These are phyloP conservation scores for Allobates femoralis DNA, from an alignment of 2,797 vertebrate species.

Conservation along the genomic window DNA sequence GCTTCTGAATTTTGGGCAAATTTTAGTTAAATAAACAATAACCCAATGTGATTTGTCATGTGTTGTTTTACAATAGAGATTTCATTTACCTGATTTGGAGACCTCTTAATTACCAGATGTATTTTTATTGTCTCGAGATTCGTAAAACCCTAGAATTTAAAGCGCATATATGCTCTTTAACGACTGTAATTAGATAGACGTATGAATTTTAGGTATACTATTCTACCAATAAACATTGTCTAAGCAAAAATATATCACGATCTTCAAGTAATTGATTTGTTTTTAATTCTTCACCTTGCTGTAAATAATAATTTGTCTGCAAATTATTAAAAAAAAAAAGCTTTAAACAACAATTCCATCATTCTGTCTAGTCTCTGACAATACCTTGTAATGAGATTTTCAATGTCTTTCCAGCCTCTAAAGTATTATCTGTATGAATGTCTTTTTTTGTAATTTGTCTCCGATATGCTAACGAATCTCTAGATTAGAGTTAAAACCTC, in stretches of 20 bases:
- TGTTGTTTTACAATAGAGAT: too few relatives aligned
- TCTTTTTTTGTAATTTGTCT: constrained; percentile 33
- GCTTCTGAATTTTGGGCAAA: too few relatives aligned
- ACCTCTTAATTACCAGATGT: too few relatives aligned
- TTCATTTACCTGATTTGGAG: too few relatives aligned
- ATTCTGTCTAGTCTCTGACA: background rate
- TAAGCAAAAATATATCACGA: background rate
- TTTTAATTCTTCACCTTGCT: background rate
- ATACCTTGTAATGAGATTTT: constrained; percentile 10
- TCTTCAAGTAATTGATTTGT: background rate
- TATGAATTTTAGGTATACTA: too few relatives aligned
- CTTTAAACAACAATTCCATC: constrained; percentile 5
- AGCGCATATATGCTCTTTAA: too few relatives aligned
- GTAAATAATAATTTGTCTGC: background rate
- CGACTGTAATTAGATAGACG: too few relatives aligned
- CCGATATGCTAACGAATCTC: constrained; percentile 24
- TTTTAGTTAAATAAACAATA: too few relatives aligned
- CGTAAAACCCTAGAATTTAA: too few relatives aligned
- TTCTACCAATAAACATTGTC: background rate
- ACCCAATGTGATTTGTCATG: too few relatives aligned
- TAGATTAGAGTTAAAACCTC: constrained; percentile 38
- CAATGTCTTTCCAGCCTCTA: background rate
- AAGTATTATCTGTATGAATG: constrained; percentile 19
- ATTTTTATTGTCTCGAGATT: too few relatives aligned
- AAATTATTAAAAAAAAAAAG: background rate